phyloP scores from a whole-genome alignment of 1,140 invertebrate species.

The Eurosta solidaginis region DNA sequence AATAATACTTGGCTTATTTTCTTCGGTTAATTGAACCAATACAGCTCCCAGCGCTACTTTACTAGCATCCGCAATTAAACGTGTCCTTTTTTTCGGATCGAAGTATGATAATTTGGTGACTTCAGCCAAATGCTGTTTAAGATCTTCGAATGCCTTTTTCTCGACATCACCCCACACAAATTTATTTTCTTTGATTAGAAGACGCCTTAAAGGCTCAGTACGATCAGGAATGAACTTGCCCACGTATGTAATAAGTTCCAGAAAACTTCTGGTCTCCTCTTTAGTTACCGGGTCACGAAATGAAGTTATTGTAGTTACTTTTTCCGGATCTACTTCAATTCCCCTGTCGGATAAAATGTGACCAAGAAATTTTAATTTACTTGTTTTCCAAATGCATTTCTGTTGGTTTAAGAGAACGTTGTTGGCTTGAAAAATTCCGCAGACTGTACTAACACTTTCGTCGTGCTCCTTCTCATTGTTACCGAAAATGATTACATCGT shows the following conservation, averaged over 20 bases:
- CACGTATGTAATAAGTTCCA: slow-evolving; percentile 60
- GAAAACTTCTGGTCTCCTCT: slow-evolving; percentile 49
- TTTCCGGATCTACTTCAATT: slow-evolving; percentile 48
- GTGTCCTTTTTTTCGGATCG: slow-evolving; percentile 12
- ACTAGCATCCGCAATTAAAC: slow-evolving; percentile 52
- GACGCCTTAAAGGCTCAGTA: slow-evolving; percentile 40
- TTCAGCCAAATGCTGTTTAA: slow-evolving; percentile 37
- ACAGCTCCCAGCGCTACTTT: slow-evolving; percentile 46
- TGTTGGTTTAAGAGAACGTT: slow-evolving; percentile 17
- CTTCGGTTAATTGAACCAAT: slow-evolving; percentile 38
- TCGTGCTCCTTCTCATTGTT: slow-evolving; percentile 40
- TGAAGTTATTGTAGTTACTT: slow-evolving; percentile 48
- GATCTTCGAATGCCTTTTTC: slow-evolving; percentile 38
- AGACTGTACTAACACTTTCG: slow-evolving; percentile 33
- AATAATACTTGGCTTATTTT: slow-evolving; percentile 40
- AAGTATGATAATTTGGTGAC: slow-evolving; percentile 36
- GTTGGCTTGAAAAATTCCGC: slow-evolving; percentile 37
- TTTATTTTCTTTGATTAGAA: slow-evolving; percentile 43
- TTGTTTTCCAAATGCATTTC: slow-evolving; percentile 48
- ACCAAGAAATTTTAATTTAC: slow-evolving; percentile 56
- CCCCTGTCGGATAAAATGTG: slow-evolving; percentile 55
- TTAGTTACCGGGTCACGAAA: slow-evolving; percentile 46
- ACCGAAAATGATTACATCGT: slow-evolving; percentile 37
- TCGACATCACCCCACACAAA: slow-evolving; percentile 41
- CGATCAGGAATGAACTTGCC: slow-evolving; percentile 48